Evolutionary conservation across 2,113 vertebrate genomes (phyloP), one percentile per base, ranked within the genome.

Genomic region (Zapornia atra): DNA sequence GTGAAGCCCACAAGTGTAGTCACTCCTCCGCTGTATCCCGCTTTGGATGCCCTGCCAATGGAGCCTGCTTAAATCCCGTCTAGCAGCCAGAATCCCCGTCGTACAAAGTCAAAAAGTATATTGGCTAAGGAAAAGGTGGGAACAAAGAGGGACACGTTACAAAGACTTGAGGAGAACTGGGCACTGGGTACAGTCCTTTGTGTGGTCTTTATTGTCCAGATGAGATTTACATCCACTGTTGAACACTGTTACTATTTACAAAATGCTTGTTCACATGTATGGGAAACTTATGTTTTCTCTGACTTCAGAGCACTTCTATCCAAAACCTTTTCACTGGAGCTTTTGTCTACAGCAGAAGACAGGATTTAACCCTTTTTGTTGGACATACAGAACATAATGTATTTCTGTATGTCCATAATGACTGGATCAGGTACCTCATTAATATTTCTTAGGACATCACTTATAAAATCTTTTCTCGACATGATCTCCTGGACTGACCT

Each of bases 1-100:
- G 46, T 86, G 76, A 84, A 88, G 94, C 51, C 95, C 92, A 26
- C 84, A 57, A 68, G 82, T 96, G 85, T 53, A 64, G 60, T 48
- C 46, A 24, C 24, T 40, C 28, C 51, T 42, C 38, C 31, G 51
- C 29, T 4, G 16, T 51, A 11, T 14, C 60, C 78, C 40, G 4
- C 56, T 33, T 40, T 26, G 77, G 28, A 8, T 77, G n/a, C 16
- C 71, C 73, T 75, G 73, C 81, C 87, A 56, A 26, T 7, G 46
- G 80, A 77, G 53, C 25, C 42, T 48, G 22, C 63, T 92, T 60
- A 60, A 50, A 91, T 60, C 6, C 19, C 46, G 9, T 59, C 73
- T 59, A 80, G 59, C 46, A 25, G 29, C 65, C 64, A 69, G 73
- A 90, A 84, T 66, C 33, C 22, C n/a, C 64, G 20, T 13, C 16